Conservation (phyloP, 2,797 vertebrate genomes). For the Pseudomugil tenellus region DNA sequence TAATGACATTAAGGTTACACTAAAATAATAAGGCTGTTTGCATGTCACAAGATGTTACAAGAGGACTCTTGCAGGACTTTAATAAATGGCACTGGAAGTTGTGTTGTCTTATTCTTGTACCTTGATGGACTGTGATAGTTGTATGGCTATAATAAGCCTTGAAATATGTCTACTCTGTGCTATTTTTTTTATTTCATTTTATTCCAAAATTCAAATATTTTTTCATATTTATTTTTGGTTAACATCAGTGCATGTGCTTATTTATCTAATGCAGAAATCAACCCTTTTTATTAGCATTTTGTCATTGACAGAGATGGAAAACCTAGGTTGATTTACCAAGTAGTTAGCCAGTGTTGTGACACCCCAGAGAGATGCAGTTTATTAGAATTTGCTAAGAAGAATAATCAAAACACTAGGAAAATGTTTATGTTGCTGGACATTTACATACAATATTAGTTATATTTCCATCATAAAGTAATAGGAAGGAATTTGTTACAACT, state of each 20-base stretch:
- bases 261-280: not conserved
- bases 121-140: not conserved
- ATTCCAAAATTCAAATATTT: not conserved
- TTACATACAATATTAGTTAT: too few relatives aligned
- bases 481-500: too few relatives aligned
- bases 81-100: not conserved
- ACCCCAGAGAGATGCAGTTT: too few relatives aligned
- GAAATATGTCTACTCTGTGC: not conserved
- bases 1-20: not conserved
- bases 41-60: not conserved
- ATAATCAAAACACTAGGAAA: too few relatives aligned
- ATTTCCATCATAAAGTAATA: too few relatives aligned
- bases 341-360: not conserved
- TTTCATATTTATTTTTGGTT: not conserved
- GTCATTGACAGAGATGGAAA: not conserved
- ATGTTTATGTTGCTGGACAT: too few relatives aligned
- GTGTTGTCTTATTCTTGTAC: not conserved
- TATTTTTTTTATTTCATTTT: not conserved
- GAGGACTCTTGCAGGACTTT: not conserved
- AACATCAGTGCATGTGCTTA: not conserved
- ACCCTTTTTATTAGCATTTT: not conserved
- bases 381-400: too few relatives aligned
- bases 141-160: not conserved
- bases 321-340: not conserved
- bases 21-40: not conserved